Evolutionary conservation across 2,113 vertebrate genomes (phyloP), one percentile per base, ranked within the genome.

Genomic region (Callorhinus ursinus): DNA sequence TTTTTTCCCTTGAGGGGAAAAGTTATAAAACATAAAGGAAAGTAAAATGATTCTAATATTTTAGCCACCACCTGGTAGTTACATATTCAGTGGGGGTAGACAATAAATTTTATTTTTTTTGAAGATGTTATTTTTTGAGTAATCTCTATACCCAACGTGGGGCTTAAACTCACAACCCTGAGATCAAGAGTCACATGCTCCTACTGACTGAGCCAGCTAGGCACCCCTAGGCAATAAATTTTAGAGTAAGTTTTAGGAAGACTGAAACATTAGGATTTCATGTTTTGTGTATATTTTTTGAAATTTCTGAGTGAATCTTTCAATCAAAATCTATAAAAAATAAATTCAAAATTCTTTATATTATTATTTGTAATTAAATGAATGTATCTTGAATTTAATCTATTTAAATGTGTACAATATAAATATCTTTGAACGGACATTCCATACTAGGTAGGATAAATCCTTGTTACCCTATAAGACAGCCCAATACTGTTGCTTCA

Each of bases 31-130:
- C 69, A 95, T 90, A 86, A 86, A 71, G 36, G 14, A 88, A 96
- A 97, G 96, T 92, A 33, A 95, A 86, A 95, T 51, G 4, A 94
- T 95, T 93, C 67, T 39, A 90, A 84, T 92, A 95, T 93, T 96
- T 93, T 94, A 95, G 65, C 67, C 39, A 53, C 67, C 53, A 90
- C 39, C 36, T 92, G 82, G 24, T 63, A 77, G 92, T 95, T 91
- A 87, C 90, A 83, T 90, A 82, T 59, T 93, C 71, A 93, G 14
- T 59, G 84, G 71, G 33, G 28, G 80, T 67, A 89, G 77, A 89
- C 21, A 96, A 76, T 92, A 94, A 2, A 96, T 93, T 95, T 94
- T 95, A 94, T n/a, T 69, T 67, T 39, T 74, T 49, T 18, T 4
- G 28, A 31, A 31, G 14, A 18, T 49, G 49, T 72, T 39, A 39